These are phyloP conservation scores for Seriola quinqueradiata DNA, from an alignment of 2,113 vertebrate genomes.

Conservation along the genomic window DNA sequence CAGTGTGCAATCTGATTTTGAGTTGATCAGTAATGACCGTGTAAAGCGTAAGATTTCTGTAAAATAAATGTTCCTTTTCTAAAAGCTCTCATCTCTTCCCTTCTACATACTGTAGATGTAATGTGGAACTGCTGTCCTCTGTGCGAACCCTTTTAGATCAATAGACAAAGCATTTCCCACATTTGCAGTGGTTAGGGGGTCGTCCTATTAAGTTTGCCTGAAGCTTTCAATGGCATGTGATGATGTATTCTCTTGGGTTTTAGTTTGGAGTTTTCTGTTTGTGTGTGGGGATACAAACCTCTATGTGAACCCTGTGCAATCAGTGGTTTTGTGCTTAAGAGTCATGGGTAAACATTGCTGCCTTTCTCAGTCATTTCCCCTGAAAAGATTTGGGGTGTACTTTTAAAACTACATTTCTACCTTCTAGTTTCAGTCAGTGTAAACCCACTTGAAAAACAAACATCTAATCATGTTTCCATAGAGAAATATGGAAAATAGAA, in stretches of 20 bases:
- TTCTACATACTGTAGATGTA: not conserved
- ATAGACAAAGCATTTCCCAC: constrained; percentile 11
- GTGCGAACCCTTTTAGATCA: constrained; percentile 23
- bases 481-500: not conserved
- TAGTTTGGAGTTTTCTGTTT: not conserved
- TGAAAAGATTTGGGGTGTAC: not conserved
- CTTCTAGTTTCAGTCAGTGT: too few species aligned
- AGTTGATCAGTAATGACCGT: not conserved
- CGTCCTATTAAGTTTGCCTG: not conserved
- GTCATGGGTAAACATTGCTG: constrained; percentile 9
- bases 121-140: not conserved
- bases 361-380: not conserved
- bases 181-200: constrained; percentile 3
- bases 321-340: not conserved
- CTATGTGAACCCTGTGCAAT: not conserved
- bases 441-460: not conserved
- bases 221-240: constrained; percentile 5
- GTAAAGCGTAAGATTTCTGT: constrained; percentile 48
- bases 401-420: not conserved
- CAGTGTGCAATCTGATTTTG: not conserved
- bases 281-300: not conserved
- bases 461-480: not conserved
- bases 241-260: not conserved
- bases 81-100: not conserved
- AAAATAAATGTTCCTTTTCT: constrained; percentile 76